Conservation (phyloP, 2,888 invertebrate species). For the Siphonodentalium dalli region DNA sequence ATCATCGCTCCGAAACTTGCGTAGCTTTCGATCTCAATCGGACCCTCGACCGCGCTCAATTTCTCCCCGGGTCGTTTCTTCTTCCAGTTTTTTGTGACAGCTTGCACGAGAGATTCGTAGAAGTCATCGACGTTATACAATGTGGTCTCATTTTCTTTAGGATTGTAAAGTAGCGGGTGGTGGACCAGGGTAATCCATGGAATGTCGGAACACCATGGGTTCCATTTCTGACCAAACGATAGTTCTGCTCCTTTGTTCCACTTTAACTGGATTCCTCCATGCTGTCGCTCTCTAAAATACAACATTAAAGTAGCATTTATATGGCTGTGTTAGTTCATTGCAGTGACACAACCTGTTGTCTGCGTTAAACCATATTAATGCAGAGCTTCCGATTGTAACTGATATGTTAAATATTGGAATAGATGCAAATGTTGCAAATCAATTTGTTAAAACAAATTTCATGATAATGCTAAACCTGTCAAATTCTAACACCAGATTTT, state of each 20-base stretch:
- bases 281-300: conserved; percentile 75
- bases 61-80: conserved; percentile 47
- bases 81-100: conserved; percentile 42
- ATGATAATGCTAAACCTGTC: no score
- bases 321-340: no score
- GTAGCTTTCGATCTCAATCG: conserved; percentile 81
- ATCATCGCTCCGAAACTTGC: conserved; percentile 80
- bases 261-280: conserved; percentile 76
- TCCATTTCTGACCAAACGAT: conserved; percentile 74
- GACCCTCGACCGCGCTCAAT: conserved; percentile 50
- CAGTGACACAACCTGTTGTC: no score
- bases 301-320: no score
- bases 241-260: conserved; percentile 80
- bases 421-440: no score
- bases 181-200: conserved; percentile 82
- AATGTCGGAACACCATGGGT: conserved; percentile 81
- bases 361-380: no score
- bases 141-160: conserved; percentile 59
- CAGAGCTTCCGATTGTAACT: no score
- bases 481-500: no score
- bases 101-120: conserved; percentile 55
- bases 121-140: conserved; percentile 66
- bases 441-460: no score
- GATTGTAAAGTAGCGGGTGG: conserved; percentile 72
- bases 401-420: no score